These are phyloP conservation scores for Columba janthina DNA, from an alignment of 2,113 vertebrate species.

Conservation along the genomic window DNA sequence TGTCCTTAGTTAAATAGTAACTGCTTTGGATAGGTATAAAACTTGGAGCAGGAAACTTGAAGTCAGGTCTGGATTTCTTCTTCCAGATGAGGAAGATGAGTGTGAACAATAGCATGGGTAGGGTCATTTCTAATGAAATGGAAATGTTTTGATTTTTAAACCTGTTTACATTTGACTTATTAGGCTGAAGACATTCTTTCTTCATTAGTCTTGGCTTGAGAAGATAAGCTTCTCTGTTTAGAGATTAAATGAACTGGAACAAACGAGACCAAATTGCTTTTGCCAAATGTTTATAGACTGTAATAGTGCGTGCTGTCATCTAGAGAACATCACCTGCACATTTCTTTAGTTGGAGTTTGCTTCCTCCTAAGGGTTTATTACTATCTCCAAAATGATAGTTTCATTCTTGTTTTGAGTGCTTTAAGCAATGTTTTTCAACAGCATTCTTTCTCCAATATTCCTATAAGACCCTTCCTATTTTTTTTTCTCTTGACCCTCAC, in stretches of 20 bases:
- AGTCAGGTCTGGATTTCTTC: not conserved
- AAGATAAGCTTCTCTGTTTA: slow-evolving; percentile 20
- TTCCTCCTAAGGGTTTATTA: not conserved
- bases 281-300: not conserved
- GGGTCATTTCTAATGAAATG: not conserved
- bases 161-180: not conserved
- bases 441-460: not conserved
- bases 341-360: not conserved
- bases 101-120: not conserved
- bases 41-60: not conserved
- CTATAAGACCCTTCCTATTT: not conserved
- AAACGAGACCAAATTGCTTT: not conserved
- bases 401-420: not conserved
- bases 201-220: slow-evolving; percentile 19
- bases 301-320: not conserved
- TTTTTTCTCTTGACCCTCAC: not conserved
- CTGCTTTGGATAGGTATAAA: not conserved
- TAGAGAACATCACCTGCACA: not conserved
- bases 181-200: not conserved
- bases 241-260: slow-evolving; percentile 9
- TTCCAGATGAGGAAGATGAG: not conserved
- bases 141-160: not conserved
- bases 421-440: not conserved
- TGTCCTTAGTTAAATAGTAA: not conserved
- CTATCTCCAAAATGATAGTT: not conserved